A percentile compares a stretch with the other conserved stretches of the same genome.
phyloP scores from a whole-genome alignment of 1,140 invertebrate species.

The Drosophila bifasciata region DNA sequence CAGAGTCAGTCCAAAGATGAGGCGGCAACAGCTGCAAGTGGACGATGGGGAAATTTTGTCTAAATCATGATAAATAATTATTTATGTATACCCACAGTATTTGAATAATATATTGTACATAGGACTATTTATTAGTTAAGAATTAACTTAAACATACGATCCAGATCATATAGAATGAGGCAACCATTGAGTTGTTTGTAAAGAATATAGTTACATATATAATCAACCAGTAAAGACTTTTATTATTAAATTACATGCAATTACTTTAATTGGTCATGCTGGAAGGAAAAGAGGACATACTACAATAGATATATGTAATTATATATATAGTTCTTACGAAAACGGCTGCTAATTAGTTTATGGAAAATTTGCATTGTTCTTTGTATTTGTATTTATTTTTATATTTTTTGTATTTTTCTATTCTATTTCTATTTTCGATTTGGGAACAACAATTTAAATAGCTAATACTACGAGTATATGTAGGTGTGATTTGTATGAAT shows the following conservation, averaged over 20 bases:
- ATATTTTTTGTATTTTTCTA: no score
- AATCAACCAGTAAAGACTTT: neutral
- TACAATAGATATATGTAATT: neutral
- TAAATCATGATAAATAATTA: constrained; percentile 70
- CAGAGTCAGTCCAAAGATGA: constrained; percentile 8
- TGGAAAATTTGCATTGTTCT: no score
- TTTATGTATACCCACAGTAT: no score
- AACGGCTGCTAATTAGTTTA: no score
- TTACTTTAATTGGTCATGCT: no score
- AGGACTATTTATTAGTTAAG: constrained; percentile 45
- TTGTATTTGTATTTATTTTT: no score
- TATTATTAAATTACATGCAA: neutral
- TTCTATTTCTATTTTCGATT: constrained; percentile 13
- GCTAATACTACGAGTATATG: constrained; percentile 48
- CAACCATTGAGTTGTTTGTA: constrained; percentile 14
- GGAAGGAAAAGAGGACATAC: no score
- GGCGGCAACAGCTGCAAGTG: constrained; percentile 12
- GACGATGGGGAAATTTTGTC: neutral
- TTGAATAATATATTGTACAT: constrained; percentile 39
- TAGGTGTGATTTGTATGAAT: constrained; percentile 74
- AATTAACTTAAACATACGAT: constrained; percentile 23
- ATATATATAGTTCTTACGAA: constrained; percentile 14
- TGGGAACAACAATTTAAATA: constrained; percentile 34
- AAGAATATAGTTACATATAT: neutral
- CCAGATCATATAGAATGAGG: constrained; percentile 9